Evolutionary conservation across 2,797 vertebrate genomes (phyloP).

Genomic region (Oryzias sinensis): DNA sequence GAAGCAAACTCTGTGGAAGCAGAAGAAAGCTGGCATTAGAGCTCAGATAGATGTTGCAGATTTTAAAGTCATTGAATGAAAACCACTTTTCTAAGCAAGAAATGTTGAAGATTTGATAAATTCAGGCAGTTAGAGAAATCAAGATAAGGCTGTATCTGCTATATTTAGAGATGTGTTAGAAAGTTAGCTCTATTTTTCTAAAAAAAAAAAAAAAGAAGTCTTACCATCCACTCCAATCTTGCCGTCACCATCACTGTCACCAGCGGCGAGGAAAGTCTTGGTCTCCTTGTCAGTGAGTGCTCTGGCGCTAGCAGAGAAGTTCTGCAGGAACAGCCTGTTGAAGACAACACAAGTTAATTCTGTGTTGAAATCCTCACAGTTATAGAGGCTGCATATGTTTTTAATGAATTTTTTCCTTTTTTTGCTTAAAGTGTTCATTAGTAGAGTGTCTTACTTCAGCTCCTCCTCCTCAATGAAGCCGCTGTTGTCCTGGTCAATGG

Average conservation of each 20-base stretch:
- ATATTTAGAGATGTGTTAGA: not conserved
- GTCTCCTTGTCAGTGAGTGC: slow-evolving; percentile 81
- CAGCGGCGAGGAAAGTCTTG: slow-evolving; percentile 74
- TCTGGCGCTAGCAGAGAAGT: slow-evolving; percentile 74
- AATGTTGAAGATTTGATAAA: not conserved
- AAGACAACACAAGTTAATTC: slow-evolving; percentile 16
- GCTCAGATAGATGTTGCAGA: not conserved
- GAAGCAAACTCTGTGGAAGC: slow-evolving; percentile 78
- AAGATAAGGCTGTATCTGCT: not conserved
- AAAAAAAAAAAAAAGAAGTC: slow-evolving; percentile 15
- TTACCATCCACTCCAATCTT: slow-evolving; percentile 81
- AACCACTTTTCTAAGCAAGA: not conserved
- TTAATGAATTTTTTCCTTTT: not conserved
- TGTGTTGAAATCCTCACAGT: not conserved
- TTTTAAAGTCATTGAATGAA: not conserved
- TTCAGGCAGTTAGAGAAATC: not conserved
- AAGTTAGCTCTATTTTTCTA: not conserved
- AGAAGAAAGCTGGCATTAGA: slow-evolving; percentile 68
- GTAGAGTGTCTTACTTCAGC: slow-evolving; percentile 76
- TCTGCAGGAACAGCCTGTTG: slow-evolving; percentile 82
- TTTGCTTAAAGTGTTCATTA: slow-evolving; percentile 12
- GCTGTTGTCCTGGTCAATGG: slow-evolving; percentile 81
- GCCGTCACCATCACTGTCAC: slow-evolving; percentile 81
- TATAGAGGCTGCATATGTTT: too few species aligned
- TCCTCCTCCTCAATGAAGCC: slow-evolving; percentile 85